phyloP scores from a whole-genome alignment of 2,888 invertebrate genomes.

The Drosophila crucigera region DNA sequence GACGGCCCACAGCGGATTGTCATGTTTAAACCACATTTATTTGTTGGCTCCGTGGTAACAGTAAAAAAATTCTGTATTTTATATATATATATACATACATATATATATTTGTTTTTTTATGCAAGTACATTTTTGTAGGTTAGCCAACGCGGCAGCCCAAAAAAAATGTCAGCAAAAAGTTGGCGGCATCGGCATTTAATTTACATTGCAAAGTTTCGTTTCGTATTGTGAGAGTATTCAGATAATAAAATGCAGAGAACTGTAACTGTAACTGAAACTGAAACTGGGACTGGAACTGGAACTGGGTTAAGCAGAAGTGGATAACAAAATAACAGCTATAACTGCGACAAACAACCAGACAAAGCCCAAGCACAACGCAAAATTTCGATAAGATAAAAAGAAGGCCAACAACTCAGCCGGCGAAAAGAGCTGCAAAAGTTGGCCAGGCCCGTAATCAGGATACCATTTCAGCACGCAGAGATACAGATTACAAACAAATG shows the following conservation, averaged over 20 bases:
- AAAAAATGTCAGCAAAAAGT: constrained; percentile 65
- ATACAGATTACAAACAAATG: background rate
- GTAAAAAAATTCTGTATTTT: constrained; percentile 60
- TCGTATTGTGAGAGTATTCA: constrained; percentile 49
- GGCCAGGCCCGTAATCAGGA: constrained; percentile 49
- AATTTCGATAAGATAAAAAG: constrained; percentile 61
- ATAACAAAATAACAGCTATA: constrained; percentile 41
- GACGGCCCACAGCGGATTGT: constrained; percentile 69
- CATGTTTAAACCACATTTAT: constrained; percentile 81
- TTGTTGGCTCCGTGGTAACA: constrained; percentile 60
- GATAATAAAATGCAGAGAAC: constrained; percentile 69
- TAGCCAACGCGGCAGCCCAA: constrained; percentile 23
- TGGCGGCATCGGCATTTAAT: constrained; percentile 74
- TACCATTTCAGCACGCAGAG: constrained; percentile 24
- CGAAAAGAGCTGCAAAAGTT: constrained; percentile 46
- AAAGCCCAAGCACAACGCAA: constrained; percentile 32
- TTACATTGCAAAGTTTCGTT: constrained; percentile 76
- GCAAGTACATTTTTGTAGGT: constrained; percentile 34
- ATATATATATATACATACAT: background rate
- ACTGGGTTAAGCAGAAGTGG: constrained; percentile 67
- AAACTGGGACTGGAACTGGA: constrained; percentile 43
- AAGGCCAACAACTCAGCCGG: constrained; percentile 4
- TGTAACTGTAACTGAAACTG: constrained; percentile 38
- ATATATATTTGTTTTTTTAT: constrained; percentile 3
- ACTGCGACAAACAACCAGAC: constrained; percentile 28